Evolutionary conservation across 2,797 vertebrate species (phyloP).

Genomic region (Periparus ater): DNA sequence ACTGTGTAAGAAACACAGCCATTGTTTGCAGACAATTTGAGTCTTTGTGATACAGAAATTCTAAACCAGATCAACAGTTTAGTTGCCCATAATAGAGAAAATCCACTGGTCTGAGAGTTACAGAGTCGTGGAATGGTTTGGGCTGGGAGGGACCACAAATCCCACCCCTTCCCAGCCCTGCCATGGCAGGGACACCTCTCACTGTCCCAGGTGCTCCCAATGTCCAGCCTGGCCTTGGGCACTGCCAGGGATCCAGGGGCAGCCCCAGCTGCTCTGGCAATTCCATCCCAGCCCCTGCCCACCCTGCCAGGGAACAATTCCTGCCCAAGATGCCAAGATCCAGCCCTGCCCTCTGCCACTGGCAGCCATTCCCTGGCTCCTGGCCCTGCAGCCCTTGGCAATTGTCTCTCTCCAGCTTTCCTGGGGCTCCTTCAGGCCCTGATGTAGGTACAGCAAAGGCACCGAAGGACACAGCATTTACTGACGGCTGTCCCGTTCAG

Average conservation of each 20-base stretch:
- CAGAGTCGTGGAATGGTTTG: accelerated
- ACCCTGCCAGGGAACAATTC: neutral
- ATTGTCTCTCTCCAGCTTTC: neutral
- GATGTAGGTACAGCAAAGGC: neutral
- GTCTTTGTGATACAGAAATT: neutral
- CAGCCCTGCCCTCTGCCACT: neutral
- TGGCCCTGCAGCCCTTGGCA: accelerated
- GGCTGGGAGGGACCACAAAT: accelerated
- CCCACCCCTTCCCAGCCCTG: accelerated
- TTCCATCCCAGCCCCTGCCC: neutral
- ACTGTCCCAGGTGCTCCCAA: neutral
- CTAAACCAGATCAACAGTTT: neutral
- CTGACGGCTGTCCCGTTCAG: neutral
- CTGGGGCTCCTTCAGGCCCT: neutral
- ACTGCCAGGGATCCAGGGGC: neutral
- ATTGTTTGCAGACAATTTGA: neutral
- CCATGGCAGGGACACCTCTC: neutral
- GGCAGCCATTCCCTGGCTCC: neutral
- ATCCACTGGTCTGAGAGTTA: no score
- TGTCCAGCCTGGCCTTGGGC: neutral
- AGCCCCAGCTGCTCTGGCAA: neutral
- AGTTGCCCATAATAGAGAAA: neutral
- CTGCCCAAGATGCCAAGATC: accelerated
- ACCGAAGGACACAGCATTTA: neutral
- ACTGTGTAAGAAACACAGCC: neutral